These are phyloP conservation scores for Gymnocypris eckloni DNA, from an alignment of 2,797 vertebrate genomes.

Conservation along the genomic window DNA sequence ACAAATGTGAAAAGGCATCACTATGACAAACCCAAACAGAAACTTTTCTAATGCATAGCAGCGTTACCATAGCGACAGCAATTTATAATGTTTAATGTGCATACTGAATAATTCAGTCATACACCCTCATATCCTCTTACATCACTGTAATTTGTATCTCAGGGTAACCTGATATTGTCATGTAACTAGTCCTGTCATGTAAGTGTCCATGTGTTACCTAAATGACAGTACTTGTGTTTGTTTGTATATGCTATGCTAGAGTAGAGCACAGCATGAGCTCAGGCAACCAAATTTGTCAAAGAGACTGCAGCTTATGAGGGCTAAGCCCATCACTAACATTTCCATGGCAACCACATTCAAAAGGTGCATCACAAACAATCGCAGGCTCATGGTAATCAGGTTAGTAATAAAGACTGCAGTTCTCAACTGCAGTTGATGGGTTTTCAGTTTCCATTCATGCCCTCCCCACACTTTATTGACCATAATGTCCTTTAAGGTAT, in stretches of 20 bases:
- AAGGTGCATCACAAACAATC: neutral
- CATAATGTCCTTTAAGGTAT: neutral
- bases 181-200: neutral
- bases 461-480: neutral
- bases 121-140: neutral
- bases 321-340: conserved; percentile 39
- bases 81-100: conserved; percentile 63
- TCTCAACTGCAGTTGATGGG: conserved; percentile 21
- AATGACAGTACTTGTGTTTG: neutral
- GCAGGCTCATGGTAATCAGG: conserved; percentile 24
- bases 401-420: conserved; percentile 29
- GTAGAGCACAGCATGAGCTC: neutral
- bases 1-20: conserved; percentile 47
- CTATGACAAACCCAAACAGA: conserved; percentile 44
- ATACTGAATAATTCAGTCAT: conserved; percentile 58
- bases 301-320: conserved; percentile 21
- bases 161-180: neutral
- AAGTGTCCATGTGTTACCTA: neutral
- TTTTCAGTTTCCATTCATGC: neutral
- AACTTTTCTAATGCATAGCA: conserved; percentile 46
- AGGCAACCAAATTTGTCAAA: conserved; percentile 21
- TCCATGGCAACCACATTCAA: conserved; percentile 55
- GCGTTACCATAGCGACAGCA: conserved; percentile 78
- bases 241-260: neutral
- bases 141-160: neutral